phyloP scores from a whole-genome alignment of 2,113 vertebrate genomes.

The Aythya baeri region DNA sequence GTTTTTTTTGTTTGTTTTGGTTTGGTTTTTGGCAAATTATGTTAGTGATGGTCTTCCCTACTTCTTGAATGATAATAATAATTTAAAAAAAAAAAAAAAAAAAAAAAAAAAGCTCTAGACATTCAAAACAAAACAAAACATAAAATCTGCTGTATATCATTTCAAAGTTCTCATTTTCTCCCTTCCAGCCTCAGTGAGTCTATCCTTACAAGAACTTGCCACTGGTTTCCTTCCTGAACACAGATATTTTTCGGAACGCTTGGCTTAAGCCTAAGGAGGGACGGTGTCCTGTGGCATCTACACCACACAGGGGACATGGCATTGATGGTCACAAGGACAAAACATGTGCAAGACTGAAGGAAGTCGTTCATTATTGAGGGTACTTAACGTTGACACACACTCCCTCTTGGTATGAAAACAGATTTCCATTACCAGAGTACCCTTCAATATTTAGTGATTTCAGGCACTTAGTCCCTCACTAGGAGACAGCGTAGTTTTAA shows the following conservation, averaged over 20 bases:
- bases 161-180: background rate
- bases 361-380: fast-evolving
- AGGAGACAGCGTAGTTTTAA: background rate
- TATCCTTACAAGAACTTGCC: background rate
- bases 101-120: no score
- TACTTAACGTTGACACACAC: background rate
- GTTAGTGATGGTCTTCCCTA: background rate
- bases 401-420: background rate
- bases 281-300: background rate
- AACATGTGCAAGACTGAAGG: background rate
- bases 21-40: background rate
- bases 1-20: no score
- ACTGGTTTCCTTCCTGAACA: background rate
- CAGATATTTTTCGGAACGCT: background rate
- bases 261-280: background rate
- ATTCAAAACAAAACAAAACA: background rate
- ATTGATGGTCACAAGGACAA: background rate
- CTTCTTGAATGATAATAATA: fast-evolving
- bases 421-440: background rate
- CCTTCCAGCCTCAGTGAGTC: background rate
- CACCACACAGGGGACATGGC: background rate
- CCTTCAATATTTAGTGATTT: background rate
- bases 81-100: no score
- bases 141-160: background rate
- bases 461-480: background rate